Conservation (phyloP, 1,140 invertebrate species). For the Oryzaephilus surinamensis region DNA sequence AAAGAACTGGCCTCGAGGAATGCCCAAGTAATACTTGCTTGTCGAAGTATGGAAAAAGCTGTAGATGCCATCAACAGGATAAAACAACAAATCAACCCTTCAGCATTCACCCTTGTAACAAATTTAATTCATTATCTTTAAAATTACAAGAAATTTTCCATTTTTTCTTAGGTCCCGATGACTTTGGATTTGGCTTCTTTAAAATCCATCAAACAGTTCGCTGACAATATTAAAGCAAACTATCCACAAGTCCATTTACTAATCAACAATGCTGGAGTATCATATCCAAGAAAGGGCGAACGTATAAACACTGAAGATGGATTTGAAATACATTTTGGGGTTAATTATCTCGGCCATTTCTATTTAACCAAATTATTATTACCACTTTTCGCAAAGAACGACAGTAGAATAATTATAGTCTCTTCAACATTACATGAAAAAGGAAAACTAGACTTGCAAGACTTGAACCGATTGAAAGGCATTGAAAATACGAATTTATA, state of each 20-base stretch:
- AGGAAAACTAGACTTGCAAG: slow-evolving; percentile 62
- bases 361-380: slow-evolving; percentile 70
- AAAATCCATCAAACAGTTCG: slow-evolving; percentile 59
- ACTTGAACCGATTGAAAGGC: slow-evolving; percentile 48
- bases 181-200: slow-evolving; percentile 60
- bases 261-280: slow-evolving; percentile 68
- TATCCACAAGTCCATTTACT: slow-evolving; percentile 58
- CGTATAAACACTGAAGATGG: slow-evolving; percentile 62
- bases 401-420: slow-evolving; percentile 48
- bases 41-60: slow-evolving; percentile 54
- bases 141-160: slow-evolving; percentile 1
- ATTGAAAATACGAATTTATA: slow-evolving; percentile 53
- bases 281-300: slow-evolving; percentile 41
- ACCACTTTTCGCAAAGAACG: slow-evolving; percentile 51
- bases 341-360: slow-evolving; percentile 76
- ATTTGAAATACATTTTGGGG: slow-evolving; percentile 72
- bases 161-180: slow-evolving; percentile 51
- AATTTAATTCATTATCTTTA: background rate
- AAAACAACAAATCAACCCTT: slow-evolving; percentile 13
- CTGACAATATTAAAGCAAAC: slow-evolving; percentile 46
- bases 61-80: slow-evolving; percentile 41
- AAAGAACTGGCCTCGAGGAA: slow-evolving; percentile 40
- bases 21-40: slow-evolving; percentile 70
- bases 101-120: slow-evolving; percentile 1
- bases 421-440: slow-evolving; percentile 41